Evolutionary conservation across 2,888 invertebrate species (phyloP), one percentile per base, ranked within the genome.

Genomic region (Drosophila fungiperda): DNA sequence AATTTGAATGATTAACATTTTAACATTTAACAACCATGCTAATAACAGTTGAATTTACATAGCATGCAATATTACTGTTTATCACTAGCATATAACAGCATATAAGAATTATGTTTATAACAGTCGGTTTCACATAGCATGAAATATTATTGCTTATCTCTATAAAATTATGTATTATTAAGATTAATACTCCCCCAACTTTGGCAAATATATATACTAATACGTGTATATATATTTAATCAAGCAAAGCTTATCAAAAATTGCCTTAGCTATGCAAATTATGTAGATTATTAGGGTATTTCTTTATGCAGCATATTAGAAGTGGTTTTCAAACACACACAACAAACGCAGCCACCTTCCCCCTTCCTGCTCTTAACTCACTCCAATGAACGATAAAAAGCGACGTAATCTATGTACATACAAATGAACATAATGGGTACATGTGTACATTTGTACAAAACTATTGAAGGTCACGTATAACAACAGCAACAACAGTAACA

Each of bases 401-500:
- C 78, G 68, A 80, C 78, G 63, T 80, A 80, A 68, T 76, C 68
- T 23, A 62, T 42, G 32, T 42, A 69, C 60, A 73, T 72, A 65
- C 50, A 73, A 73, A 62, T 66, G 52, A 58, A 73, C 81, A 86
- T 86, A 81, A 81, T 82, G 60, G 60, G 35, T 68, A 77, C 67
- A 69, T 76, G 55, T 78, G 64, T 70, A 79, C 50, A 74, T 55
- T 54, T 73, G 50, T 70, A 82, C 68, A 82, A 78, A 80, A 72
- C 78, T 75, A 88, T 80, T 90, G 89, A 86, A 86, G 90, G 85
- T 86, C 85, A 90, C 86, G 88, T 90, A 75, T 57, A 79, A 70
- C 50, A 78, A 64, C 52, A 68, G 54, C 35, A 59, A 70, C 49
- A 64, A 50, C 58, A 49, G n/a, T 17, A 42, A 67, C 60, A 75